Base-by-base conservation (phyloP, 2,888 invertebrate species). In the Phoenoteleia sp. region DNA sequence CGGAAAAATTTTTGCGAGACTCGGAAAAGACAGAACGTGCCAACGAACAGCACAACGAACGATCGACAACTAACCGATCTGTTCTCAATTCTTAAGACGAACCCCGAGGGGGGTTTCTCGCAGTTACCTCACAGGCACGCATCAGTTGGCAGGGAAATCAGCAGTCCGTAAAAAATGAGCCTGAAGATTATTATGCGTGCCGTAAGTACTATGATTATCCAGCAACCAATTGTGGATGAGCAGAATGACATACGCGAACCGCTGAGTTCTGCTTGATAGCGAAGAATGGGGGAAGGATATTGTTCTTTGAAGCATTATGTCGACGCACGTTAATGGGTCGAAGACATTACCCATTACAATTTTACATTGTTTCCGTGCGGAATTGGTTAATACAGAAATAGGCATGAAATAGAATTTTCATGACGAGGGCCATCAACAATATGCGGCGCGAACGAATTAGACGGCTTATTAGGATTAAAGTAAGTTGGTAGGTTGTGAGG, bases 131-230 rank as follows among this genome's bases (percentile, higher is more conserved):
- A 85, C 87, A 85, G 83, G 88, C 90, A 93, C 92, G 93, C 92
- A 93, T 93, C 92, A 93, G 93, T 93, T 93, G 90, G 90, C 90
- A 86, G 86, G 90, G 89, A 91, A 92, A 93, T 93, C 92, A 92
- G 86, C 92, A 90, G 93, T 91, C 93, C 92, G 91, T 92, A 90
- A 91, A 93, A 93, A 93, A 93, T 93, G 90, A 90, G 91, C 89
- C 87, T 89, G 86, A 88, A 88, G 88, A 91, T 91, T 92, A 91
- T 88, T 89, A 91, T 92, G 92, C 90, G 90, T 90, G 89, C 89
- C 84, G 76, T 88, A 89, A 91, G 85, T 89, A 90, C 91, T 89
- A 88, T 91, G 88, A 91, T 92, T 91, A 83, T 69, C 64, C 11
- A 39, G 17, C 77, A 60, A 76, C 83, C 77, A 76, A 85, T 84